These are phyloP conservation scores for Holacanthella duospinosa DNA, from an alignment of 2,888 invertebrate genomes.

Conservation along the genomic window DNA sequence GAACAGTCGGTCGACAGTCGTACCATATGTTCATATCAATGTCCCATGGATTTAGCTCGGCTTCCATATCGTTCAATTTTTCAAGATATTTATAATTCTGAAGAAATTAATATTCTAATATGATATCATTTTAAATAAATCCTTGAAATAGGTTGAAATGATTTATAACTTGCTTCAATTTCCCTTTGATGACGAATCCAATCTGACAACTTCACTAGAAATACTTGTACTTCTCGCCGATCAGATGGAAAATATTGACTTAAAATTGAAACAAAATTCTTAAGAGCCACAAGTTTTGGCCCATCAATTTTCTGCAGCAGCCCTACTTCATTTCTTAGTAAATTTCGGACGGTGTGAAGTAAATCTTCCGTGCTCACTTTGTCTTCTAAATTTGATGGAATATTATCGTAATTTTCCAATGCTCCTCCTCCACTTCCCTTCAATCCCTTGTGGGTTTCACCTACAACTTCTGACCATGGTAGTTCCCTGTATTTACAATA, in stretches of 20 bases:
- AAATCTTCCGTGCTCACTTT: constrained; percentile 72
- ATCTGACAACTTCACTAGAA: constrained; percentile 53
- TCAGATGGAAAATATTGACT: constrained; percentile 69
- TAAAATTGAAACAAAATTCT: constrained; percentile 60
- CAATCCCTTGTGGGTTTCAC: no score
- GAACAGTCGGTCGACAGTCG: constrained; percentile 69
- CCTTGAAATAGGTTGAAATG: no score
- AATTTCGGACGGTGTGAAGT: constrained; percentile 72
- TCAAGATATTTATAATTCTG: constrained; percentile 41
- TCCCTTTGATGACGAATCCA: constrained; percentile 46
- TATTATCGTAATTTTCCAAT: no score
- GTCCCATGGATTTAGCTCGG: constrained; percentile 32
- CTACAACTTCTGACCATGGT: no score
- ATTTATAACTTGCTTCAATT: constrained; percentile 27
- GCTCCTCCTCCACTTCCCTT: no score
- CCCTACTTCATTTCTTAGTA: constrained; percentile 72
- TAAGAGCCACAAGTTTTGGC: constrained; percentile 60
- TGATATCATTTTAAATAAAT: neutral
- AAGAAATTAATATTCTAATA: neutral
- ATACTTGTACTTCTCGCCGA: constrained; percentile 50
- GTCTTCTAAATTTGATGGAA: neutral
- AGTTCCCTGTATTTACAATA: no score
- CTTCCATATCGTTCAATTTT: constrained; percentile 45
- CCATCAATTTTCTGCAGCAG: constrained; percentile 57
- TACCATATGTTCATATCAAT: constrained; percentile 51